Conservation (phyloP, 1,140 invertebrate species). For the Campoletis sonorensis region DNA sequence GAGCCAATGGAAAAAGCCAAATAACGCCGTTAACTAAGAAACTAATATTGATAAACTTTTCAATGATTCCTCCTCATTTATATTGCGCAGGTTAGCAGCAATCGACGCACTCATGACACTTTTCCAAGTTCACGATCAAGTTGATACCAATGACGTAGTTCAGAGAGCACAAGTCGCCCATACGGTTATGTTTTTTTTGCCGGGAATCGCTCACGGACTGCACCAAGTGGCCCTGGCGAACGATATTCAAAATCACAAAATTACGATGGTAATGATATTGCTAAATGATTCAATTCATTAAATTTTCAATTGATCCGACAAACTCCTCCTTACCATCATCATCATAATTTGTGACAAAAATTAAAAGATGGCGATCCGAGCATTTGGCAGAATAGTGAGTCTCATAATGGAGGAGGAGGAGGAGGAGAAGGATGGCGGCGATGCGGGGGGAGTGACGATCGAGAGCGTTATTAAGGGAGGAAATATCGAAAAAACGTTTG, state of each 20-base stretch:
- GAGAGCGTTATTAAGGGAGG: not conserved
- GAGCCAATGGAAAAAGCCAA: too few species aligned
- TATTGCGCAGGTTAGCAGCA: slow-evolving; percentile 75
- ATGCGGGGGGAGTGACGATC: too few species aligned
- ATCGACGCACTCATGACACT: slow-evolving; percentile 79
- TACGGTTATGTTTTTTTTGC: slow-evolving; percentile 80
- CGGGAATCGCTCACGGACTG: slow-evolving; percentile 79
- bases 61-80: too few species aligned
- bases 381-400: slow-evolving; percentile 74
- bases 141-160: slow-evolving; percentile 69
- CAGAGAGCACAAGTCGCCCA: slow-evolving; percentile 76
- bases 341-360: not conserved
- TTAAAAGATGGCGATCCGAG: slow-evolving; percentile 74
- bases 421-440: too few species aligned
- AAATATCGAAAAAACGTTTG: slow-evolving; percentile 25
- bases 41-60: too few species aligned
- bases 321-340: too few species aligned
- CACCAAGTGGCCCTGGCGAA: slow-evolving; percentile 77
- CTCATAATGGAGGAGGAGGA: slow-evolving; percentile 75
- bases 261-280: slow-evolving; percentile 76
- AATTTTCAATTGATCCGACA: too few species aligned
- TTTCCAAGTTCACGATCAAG: slow-evolving; percentile 76
- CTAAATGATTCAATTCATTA: too few species aligned
- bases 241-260: slow-evolving; percentile 79
- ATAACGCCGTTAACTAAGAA: too few species aligned